A percentile compares a stretch with the other conserved stretches of the same genome.
Conservation (phyloP, 2,797 vertebrate genomes). For the Chaenodraco wilsoni region DNA sequence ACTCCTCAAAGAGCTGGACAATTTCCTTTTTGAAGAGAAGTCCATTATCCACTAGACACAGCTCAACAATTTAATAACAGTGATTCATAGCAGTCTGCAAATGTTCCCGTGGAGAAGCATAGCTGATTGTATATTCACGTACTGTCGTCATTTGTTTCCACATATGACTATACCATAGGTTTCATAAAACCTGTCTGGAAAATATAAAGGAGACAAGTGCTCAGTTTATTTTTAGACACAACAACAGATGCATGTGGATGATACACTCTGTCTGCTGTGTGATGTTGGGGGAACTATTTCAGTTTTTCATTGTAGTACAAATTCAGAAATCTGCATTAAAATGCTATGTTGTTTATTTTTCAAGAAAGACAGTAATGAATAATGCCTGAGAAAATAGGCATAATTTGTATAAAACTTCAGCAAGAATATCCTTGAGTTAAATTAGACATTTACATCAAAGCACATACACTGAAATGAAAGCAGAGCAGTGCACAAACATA, state of each 20-base stretch:
- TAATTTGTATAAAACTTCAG: no score
- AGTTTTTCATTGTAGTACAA: neutral
- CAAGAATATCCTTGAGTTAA: conserved; percentile 6
- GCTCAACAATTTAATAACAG: conserved; percentile 9
- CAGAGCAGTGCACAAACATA: conserved; percentile 25
- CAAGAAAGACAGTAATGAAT: no score
- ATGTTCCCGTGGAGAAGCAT: neutral
- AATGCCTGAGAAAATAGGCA: no score
- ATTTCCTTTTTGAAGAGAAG: neutral
- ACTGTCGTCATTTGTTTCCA: conserved; percentile 20
- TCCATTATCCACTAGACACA: conserved; percentile 6
- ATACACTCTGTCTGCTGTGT: conserved; percentile 13
- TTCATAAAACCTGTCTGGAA: conserved; percentile 33
- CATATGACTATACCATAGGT: conserved; percentile 20
- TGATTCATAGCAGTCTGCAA: neutral
- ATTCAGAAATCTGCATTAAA: conserved; percentile 20
- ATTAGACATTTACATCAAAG: conserved; percentile 16
- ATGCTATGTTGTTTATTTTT: neutral
- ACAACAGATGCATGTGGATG: conserved; percentile 16
- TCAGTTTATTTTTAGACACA: conserved; percentile 31
- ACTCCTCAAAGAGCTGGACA: conserved; percentile 1
- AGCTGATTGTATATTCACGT: conserved; percentile 11
- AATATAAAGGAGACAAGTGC: conserved; percentile 2
- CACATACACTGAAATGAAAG: conserved; percentile 23
- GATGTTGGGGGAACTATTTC: neutral